Conservation (phyloP, 1,140 invertebrate genomes). For the Rhagoletis zephyria region DNA sequence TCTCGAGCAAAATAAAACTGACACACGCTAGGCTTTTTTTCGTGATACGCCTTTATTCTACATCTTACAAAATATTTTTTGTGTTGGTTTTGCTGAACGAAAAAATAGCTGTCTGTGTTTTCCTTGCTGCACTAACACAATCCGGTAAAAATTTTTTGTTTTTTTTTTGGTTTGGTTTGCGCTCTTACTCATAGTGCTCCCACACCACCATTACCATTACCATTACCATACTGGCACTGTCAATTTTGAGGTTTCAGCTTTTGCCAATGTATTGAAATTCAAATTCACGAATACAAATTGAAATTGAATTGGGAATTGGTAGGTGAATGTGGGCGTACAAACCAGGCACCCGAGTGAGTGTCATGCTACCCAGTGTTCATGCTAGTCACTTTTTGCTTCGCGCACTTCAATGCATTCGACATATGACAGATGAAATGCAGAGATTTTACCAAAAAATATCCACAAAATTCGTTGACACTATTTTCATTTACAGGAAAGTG, state of each 20-base stretch:
- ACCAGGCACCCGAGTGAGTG: neutral
- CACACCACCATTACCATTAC: neutral
- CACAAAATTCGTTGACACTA: neutral
- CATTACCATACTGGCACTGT: neutral
- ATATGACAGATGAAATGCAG: slow-evolving; percentile 24
- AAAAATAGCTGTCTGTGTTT: neutral
- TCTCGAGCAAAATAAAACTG: too few relatives aligned
- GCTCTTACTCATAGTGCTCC: neutral
- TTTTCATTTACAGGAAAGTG: neutral
- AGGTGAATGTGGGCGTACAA: neutral
- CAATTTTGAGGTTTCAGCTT: slow-evolving; percentile 35
- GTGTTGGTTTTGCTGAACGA: neutral
- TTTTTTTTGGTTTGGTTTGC: neutral
- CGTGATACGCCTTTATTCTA: too few relatives aligned
- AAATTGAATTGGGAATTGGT: slow-evolving; percentile 38
- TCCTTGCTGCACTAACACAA: neutral
- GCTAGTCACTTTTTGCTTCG: slow-evolving; percentile 1
- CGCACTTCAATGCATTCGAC: slow-evolving; percentile 38
- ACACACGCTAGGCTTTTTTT: too few relatives aligned
- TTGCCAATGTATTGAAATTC: slow-evolving; percentile 42
- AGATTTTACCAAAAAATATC: slow-evolving; percentile 43
- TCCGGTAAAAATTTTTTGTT: neutral
- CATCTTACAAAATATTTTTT: too few relatives aligned
- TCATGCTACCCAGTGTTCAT: neutral
- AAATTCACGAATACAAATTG: slow-evolving; percentile 46